Evolutionary conservation across 2,797 vertebrate species (phyloP).

Genomic region (Rhodeus uyekii): DNA sequence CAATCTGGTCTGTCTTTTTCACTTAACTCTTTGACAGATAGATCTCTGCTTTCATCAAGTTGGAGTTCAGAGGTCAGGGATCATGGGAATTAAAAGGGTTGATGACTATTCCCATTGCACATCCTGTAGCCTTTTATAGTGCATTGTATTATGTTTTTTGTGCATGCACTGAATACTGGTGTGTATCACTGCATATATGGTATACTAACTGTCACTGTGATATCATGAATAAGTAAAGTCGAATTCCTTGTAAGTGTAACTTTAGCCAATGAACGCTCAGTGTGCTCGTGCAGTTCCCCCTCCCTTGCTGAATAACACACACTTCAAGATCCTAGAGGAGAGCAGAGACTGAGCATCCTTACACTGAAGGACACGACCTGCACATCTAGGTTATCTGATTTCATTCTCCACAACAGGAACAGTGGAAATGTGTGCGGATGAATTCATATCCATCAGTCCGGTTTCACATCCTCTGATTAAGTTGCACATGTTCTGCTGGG

Average conservation of each 20-base stretch:
- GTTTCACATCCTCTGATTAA: neutral
- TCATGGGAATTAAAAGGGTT: neutral
- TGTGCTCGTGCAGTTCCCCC: constrained; percentile 17
- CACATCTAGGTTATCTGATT: neutral
- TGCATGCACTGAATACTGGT: neutral
- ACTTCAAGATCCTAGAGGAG: constrained; percentile 6
- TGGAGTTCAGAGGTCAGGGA: neutral
- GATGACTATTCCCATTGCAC: neutral
- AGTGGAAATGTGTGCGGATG: neutral
- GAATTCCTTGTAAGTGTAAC: neutral
- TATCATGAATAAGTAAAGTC: neutral
- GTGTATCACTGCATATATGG: too few species aligned
- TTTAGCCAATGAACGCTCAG: constrained; percentile 10
- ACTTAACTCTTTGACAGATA: neutral
- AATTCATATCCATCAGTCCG: neutral
- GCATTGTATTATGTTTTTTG: neutral
- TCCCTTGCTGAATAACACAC: constrained; percentile 2
- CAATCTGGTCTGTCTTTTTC: neutral
- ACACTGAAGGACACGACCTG: neutral
- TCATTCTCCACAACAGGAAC: neutral
- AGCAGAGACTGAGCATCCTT: neutral
- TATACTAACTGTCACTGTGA: too few species aligned
- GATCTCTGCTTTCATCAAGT: neutral
- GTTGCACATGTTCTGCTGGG: neutral
- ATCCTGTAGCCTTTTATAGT: neutral